Conservation (phyloP, 2,797 vertebrate genomes). For the Glyptemys insculpta region DNA sequence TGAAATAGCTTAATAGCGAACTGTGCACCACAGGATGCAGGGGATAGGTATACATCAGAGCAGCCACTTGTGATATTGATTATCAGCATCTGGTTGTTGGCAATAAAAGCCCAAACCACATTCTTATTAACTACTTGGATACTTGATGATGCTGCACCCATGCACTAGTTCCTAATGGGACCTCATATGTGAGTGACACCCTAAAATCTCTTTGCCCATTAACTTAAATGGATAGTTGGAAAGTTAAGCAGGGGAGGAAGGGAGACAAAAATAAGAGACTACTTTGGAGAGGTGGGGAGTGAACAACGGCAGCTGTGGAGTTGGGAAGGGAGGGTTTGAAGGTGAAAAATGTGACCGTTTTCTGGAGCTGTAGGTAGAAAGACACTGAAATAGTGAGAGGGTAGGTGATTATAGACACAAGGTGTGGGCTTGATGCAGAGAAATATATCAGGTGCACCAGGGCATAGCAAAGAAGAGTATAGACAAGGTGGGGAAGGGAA, state of each 20-base stretch:
- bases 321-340: background rate
- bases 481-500: background rate
- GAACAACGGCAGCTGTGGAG: background rate
- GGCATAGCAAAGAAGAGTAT: background rate
- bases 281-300: background rate
- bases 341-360: background rate
- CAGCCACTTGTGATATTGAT: background rate
- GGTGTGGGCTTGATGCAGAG: background rate
- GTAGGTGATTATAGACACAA: background rate
- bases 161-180: background rate
- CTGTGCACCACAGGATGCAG: background rate
- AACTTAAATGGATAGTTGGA: accelerated
- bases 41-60: background rate
- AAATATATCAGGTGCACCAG: background rate
- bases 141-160: background rate
- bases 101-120: background rate
- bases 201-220: background rate
- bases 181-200: background rate
- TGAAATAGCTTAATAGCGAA: background rate
- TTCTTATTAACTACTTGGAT: background rate
- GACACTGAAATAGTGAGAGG: background rate
- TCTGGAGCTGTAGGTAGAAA: background rate
- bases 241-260: background rate
- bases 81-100: background rate
- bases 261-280: background rate